Evolutionary conservation across 2,888 invertebrate species (phyloP).

Genomic region (Melieria omissa): DNA sequence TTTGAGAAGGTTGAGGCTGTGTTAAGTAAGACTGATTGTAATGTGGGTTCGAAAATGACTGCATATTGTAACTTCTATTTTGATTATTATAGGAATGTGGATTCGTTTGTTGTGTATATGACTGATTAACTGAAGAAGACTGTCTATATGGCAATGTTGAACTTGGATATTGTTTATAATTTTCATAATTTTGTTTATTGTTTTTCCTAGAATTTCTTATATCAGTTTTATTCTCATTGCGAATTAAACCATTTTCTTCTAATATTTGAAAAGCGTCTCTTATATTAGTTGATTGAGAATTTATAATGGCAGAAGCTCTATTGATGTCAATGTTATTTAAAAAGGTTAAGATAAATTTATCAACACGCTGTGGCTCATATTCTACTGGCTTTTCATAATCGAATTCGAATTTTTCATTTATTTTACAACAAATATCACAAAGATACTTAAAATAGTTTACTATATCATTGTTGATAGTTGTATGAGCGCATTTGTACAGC

Average conservation of each 20-base stretch:
- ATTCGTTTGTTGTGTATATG: slow-evolving; percentile 17
- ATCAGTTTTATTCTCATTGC: slow-evolving; percentile 31
- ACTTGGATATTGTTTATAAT: slow-evolving; percentile 30
- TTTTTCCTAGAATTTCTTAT: slow-evolving; percentile 28
- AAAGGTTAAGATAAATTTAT: slow-evolving; percentile 44
- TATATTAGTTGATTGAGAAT: slow-evolving; percentile 31
- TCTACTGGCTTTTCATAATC: slow-evolving; percentile 41
- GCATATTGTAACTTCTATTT: slow-evolving; percentile 27
- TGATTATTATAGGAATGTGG: slow-evolving; percentile 14
- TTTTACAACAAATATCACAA: slow-evolving; percentile 38
- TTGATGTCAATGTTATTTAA: slow-evolving; percentile 44
- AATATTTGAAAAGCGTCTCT: slow-evolving; percentile 31
- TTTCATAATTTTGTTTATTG: slow-evolving; percentile 17
- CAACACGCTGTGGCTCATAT: slow-evolving; percentile 40
- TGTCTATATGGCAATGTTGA: slow-evolving; percentile 25
- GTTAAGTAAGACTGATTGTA: too few species aligned
- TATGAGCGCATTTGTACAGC: slow-evolving; percentile 32
- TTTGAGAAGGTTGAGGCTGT: too few species aligned
- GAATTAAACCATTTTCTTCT: slow-evolving; percentile 35
- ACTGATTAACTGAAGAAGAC: background rate
- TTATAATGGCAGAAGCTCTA: slow-evolving; percentile 31
- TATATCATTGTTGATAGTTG: slow-evolving; percentile 34
- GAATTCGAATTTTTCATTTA: slow-evolving; percentile 44
- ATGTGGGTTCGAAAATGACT: slow-evolving; percentile 14
- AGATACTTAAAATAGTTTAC: slow-evolving; percentile 40